Conservation (phyloP, 2,888 invertebrate species). For the Calameuta idolon region DNA sequence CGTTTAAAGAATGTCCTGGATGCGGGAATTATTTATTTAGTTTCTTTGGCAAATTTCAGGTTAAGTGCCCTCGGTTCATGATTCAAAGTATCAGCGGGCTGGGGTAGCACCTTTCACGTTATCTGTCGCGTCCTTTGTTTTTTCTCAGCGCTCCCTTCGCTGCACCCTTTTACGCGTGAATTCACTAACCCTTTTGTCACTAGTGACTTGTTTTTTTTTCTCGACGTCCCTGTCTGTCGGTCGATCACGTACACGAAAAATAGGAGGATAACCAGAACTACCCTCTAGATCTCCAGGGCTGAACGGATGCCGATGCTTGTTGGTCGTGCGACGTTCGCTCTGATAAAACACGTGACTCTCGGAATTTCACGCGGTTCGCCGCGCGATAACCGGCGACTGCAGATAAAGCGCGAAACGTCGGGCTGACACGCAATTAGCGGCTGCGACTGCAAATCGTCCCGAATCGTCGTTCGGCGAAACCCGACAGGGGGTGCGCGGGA, state of each 20-base stretch:
- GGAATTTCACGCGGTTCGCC: conserved; percentile 19
- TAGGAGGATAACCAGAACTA: not conserved
- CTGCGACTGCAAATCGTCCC: conserved; percentile 43
- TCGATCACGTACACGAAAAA: not conserved
- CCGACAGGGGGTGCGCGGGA: not conserved
- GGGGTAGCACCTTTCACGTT: conserved; percentile 12
- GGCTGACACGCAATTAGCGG: conserved; percentile 47
- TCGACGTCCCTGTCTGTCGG: conserved; percentile 11
- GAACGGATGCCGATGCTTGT: not conserved
- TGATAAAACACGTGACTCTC: not conserved
- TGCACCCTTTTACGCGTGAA: not conserved
- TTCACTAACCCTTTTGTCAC: conserved; percentile 6
- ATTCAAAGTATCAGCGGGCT: not conserved
- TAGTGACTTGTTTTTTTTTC: conserved; percentile 3
- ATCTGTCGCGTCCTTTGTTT: not conserved
- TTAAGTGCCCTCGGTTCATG: not conserved
- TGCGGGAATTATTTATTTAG: conserved; percentile 56
- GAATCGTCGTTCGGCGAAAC: not conserved
- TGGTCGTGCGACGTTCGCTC: not conserved
- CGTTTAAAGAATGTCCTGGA: conserved; percentile 42
- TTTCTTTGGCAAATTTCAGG: conserved; percentile 42
- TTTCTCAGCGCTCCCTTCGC: conserved; percentile 6
- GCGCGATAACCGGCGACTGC: conserved; percentile 8
- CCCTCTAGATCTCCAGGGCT: not conserved
- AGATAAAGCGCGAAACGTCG: conserved; percentile 23